Conservation (phyloP, 2,888 invertebrate species). For the Agrochola macilenta region DNA sequence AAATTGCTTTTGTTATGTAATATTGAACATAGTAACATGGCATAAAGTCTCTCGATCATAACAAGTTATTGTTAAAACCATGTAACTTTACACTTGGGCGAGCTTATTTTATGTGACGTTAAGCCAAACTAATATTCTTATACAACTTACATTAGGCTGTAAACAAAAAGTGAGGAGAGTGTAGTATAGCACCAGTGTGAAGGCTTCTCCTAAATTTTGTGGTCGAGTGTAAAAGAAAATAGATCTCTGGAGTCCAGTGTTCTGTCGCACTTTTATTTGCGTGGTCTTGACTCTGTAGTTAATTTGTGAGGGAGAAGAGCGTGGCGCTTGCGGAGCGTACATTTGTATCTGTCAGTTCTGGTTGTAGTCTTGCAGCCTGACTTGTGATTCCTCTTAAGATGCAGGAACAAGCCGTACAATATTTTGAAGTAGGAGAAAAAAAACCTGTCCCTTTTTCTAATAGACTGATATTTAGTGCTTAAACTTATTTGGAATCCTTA, state of each 20-base stretch:
- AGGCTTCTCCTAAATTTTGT: slow-evolving; percentile 14
- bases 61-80: slow-evolving; percentile 26
- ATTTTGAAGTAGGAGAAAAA: background rate
- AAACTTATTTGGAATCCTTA: background rate
- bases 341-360: background rate
- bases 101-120: slow-evolving; percentile 23
- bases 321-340: background rate
- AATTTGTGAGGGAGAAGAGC: background rate
- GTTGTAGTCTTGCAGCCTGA: background rate
- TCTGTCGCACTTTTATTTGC: slow-evolving; percentile 16
- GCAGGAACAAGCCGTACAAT: background rate
- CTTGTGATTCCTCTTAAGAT: background rate
- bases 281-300: slow-evolving; percentile 8
- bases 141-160: slow-evolving; percentile 22
- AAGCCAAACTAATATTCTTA: slow-evolving; percentile 21
- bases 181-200: background rate
- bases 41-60: slow-evolving; percentile 7
- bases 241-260: background rate
- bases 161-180: slow-evolving; percentile 26
- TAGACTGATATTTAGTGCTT: background rate
- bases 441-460: background rate
- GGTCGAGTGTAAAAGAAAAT: slow-evolving; percentile 5
- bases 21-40: background rate
- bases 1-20: background rate
- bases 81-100: slow-evolving; percentile 10